Evolutionary conservation across 2,888 invertebrate species (phyloP), one percentile per base, ranked within the genome.

Genomic region (Dicyrtomina minuta): DNA sequence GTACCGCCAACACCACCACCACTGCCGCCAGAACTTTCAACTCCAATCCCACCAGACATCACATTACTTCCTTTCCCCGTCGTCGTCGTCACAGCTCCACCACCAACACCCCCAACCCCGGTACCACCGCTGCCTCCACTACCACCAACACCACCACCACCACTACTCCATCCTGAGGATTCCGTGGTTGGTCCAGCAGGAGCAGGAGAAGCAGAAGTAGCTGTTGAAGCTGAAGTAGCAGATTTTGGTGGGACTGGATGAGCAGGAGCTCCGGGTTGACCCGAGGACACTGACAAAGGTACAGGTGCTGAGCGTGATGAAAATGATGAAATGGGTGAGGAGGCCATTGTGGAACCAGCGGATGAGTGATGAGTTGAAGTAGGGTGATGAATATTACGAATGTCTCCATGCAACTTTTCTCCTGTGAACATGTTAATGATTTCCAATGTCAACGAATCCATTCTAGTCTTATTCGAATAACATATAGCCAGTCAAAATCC

Each of bases 251-350:
- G 44, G 22, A 26, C 15, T 17, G 41, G 1, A 13, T 3, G 4
- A 62, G n/a, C 62, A 6, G 65, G 5, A 17, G 65, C 20, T n/a
- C 43, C 27, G 24, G 41, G 43, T 20, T 43, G 39, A 24, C 33
- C 33, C 15, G 49, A 39, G 20, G 49, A n/a, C 12, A 13, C 33
- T n/a, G 67, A 60, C 13, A 51, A 59, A 49, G 74, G 74, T 71
- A 75, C 73, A 59, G 74, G 75, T 64, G 74, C 77, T 46, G 77
- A 75, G 69, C 77, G 72, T 43, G 75, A 70, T 56, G 77, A 77
- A 55, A 77, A 74, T 39, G 73, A 67, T 41, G 73, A 74, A 39
- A 74, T 66, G 53, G 77, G 77, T 27, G 75, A 75, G 2, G 77
- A 77, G 15, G 75, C 75, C 68, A 75, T 74, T 22, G 77, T 75